Evolutionary conservation across 2,797 vertebrate genomes (phyloP).

Genomic region (Dromococcyx pavoninus): DNA sequence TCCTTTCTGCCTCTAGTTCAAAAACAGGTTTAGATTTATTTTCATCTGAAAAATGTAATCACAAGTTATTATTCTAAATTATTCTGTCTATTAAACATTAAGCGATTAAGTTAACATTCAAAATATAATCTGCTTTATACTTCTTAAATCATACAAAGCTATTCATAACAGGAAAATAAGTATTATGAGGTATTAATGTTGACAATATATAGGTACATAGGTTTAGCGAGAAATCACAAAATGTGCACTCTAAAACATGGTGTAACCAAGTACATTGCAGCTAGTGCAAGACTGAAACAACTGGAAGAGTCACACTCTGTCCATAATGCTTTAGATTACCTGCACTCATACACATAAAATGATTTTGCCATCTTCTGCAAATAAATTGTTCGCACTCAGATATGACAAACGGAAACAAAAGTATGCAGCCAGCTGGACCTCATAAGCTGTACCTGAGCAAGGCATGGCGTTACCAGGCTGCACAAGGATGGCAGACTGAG

Average conservation of each 20-base stretch:
- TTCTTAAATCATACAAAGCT: constrained; percentile 19
- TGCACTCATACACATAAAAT: neutral
- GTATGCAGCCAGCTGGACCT: neutral
- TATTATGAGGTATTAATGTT: neutral
- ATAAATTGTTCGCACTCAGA: neutral
- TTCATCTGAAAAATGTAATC: constrained; percentile 46
- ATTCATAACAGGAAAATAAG: neutral
- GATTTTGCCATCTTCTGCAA: neutral
- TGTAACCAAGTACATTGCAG: neutral
- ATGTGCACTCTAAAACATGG: neutral
- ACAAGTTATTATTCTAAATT: constrained; percentile 13
- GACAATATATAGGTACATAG: neutral
- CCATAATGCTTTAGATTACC: neutral
- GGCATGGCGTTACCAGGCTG: neutral
- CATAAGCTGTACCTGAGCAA: neutral
- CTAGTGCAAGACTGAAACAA: neutral
- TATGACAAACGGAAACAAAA: neutral
- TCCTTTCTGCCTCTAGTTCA: constrained; percentile 17
- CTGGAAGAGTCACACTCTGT: neutral
- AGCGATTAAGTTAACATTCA: constrained; percentile 20
- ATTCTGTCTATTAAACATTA: constrained; percentile 30
- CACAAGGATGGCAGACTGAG: neutral
- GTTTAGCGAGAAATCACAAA: constrained; percentile 7
- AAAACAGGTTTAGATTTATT: constrained; percentile 7
- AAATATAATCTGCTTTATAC: neutral